phyloP scores from a whole-genome alignment of 2,888 invertebrate genomes.

The Pristionchus arcanus region DNA sequence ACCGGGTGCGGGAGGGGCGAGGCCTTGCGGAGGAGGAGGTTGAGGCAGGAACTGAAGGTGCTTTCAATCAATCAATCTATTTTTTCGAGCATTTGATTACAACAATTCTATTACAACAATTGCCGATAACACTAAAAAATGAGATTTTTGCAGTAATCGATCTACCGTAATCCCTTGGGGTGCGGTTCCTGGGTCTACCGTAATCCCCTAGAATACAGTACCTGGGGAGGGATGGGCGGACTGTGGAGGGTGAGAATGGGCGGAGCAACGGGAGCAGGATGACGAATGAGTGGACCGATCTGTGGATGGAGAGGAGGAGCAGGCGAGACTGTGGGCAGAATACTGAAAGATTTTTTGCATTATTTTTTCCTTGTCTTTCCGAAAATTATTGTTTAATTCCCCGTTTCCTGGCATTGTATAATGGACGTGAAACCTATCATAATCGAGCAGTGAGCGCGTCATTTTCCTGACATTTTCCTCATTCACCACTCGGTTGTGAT shows the following conservation, averaged over 20 bases:
- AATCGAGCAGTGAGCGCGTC: not conserved
- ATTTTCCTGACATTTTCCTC: not conserved
- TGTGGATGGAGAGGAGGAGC: conserved; percentile 25
- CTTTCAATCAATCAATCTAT: too few relatives aligned
- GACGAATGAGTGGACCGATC: conserved; percentile 46
- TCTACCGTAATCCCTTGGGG: not conserved
- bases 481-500: too few relatives aligned
- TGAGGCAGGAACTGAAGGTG: conserved; percentile 25
- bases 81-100: too few relatives aligned
- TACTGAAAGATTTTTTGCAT: not conserved
- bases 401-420: too few relatives aligned
- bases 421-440: not conserved
- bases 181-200: not conserved
- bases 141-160: not conserved
- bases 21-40: not conserved
- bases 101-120: too few relatives aligned
- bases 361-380: not conserved
- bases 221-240: conserved; percentile 36
- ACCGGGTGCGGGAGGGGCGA: not conserved
- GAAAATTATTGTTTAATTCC: not conserved
- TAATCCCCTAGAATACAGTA: not conserved
- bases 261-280: conserved; percentile 18
- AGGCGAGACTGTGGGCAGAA: conserved; percentile 20
- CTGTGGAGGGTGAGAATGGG: not conserved
- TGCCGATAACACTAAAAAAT: too few relatives aligned